Evolutionary conservation across 2,888 invertebrate species (phyloP), one percentile per base, ranked within the genome.

Genomic region (Drosophila cognata): DNA sequence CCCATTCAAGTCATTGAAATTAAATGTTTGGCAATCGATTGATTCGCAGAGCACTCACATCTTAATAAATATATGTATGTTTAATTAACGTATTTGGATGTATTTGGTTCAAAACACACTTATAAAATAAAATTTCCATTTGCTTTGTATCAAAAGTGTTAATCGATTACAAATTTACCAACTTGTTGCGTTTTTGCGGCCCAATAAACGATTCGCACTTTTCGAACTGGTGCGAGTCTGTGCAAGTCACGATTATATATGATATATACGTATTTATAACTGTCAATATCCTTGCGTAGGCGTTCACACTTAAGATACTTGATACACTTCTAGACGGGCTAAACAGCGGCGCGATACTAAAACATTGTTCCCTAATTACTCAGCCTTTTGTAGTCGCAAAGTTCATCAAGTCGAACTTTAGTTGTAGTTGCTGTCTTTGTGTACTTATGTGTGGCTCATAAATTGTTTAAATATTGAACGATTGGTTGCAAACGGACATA

Each of bases 401-500:
- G 56, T 43, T 69, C 43, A 50, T 53, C 38, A 38, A 41, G 71
- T 56, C 48, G 59, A 55, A 60, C 51, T 69, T 68, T n/a, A 68
- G 68, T 75, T 74, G 67, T 59, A 65, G 43, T 59, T 73, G 72
- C 59, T 57, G 35, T 56, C 68, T 33, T 28, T 65, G 35, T 66
- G 36, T 71, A 38, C 55, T 41, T 63, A 56, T 64, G 66, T 72
- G 80, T 72, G 76, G 57, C 75, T 79, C 81, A 88, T 82, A 74
- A 82, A 87, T 89, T 90, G 83, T 90, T 91, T 85, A 85, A 90
- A 84, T 84, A 89, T 87, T 81, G 74, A 76, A 79, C 76, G 79
- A 81, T 77, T 72, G 74, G 72, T 74, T 77, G 87, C 75, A 81
- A 84, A 81, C 73, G 82, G 62, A 71, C 69, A 75, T 81, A 62